Conservation (phyloP, 2,888 invertebrate species). For the Lampropteryx suffumata region DNA sequence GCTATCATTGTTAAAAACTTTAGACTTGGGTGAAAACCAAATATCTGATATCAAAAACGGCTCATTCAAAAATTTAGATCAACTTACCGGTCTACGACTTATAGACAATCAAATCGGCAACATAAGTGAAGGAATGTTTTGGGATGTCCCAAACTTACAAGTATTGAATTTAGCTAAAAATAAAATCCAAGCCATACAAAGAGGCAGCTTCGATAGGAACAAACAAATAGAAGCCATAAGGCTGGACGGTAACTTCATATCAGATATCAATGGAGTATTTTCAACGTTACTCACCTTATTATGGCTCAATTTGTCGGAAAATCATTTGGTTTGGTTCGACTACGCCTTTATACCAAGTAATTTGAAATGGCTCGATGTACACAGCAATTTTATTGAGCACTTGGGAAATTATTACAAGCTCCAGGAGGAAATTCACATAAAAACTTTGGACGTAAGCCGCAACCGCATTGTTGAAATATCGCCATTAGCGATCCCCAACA, state of each 20-base stretch:
- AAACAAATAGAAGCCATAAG: conserved; percentile 92
- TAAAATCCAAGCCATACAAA: conserved; percentile 91
- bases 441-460: conserved; percentile 94
- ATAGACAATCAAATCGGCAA: conserved; percentile 95
- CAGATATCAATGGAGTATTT: conserved; percentile 95
- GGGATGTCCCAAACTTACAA: conserved; percentile 91
- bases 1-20: conserved; percentile 90
- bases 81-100: conserved; percentile 92
- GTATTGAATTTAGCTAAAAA: conserved; percentile 95
- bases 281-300: conserved; percentile 90
- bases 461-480: conserved; percentile 92
- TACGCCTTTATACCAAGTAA: conserved; percentile 95
- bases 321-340: conserved; percentile 96
- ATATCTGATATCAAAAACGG: conserved; percentile 92
- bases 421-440: conserved; percentile 90
- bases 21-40: conserved; percentile 96
- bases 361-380: conserved; percentile 94
- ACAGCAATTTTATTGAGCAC: conserved; percentile 93
- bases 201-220: conserved; percentile 92
- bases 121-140: conserved; percentile 92
- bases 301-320: conserved; percentile 94
- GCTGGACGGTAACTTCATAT: conserved; percentile 93
- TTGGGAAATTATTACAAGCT: conserved; percentile 94
- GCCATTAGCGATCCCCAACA: conserved; percentile 92
- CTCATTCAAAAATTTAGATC: conserved; percentile 92